A percentile compares a stretch with the other conserved stretches of the same genome.
Evolutionary conservation across 2,888 invertebrate species (phyloP).

Genomic region (Protonemura montana): DNA sequence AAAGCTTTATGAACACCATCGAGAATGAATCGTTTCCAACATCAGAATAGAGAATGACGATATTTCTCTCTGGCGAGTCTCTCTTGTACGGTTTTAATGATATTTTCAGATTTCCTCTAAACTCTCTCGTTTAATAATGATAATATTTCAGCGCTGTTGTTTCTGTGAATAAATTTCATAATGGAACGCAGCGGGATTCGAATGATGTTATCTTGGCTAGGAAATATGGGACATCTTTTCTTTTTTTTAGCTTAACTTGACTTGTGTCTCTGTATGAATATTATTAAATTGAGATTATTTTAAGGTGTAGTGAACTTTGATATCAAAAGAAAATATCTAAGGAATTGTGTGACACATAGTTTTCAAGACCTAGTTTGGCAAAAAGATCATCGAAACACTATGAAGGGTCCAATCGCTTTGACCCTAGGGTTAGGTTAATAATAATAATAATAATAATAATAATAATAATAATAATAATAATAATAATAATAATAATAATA

Average conservation of each 20-base stretch:
- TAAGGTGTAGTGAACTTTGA: not conserved
- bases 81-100: not conserved
- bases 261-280: not conserved
- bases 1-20: not conserved
- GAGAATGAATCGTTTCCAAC: not conserved
- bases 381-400: too few relatives aligned
- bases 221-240: constrained; percentile 2
- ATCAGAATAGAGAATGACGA: not conserved
- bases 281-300: not conserved
- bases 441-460: too few relatives aligned
- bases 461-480: too few relatives aligned
- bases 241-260: not conserved
- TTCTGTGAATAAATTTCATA: not conserved
- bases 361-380: too few relatives aligned
- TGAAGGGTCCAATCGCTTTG: too few relatives aligned
- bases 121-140: not conserved
- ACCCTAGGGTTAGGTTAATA: too few relatives aligned
- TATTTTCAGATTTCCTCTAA: not conserved
- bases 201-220: not conserved
- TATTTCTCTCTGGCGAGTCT: not conserved
- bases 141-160: not conserved
- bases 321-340: too few relatives aligned
- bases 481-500: too few relatives aligned
- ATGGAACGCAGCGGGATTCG: not conserved
- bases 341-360: not conserved